Base-by-base conservation (phyloP, 2,888 invertebrate species). In the Ophion obscuratus region DNA sequence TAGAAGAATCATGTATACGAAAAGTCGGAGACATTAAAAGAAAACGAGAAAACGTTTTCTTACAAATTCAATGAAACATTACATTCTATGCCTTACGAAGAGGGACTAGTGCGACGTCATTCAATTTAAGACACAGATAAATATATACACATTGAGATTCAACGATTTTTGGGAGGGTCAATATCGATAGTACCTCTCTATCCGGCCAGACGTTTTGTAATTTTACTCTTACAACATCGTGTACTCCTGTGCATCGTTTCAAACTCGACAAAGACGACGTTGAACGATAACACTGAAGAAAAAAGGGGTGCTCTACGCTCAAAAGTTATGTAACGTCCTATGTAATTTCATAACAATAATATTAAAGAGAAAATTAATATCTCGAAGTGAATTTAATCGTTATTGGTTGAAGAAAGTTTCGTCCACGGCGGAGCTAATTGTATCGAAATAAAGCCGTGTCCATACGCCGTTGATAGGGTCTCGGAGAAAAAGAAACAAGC, bases 181-280 rank as follows among this genome's bases (percentile, higher is more conserved):
- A 84, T 84, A 85, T 89, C 89, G 87, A 88, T 89, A 89, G 91
- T 91, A 90, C 89, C 88, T 91, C 88, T 87, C 59, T 84, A 90
- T 92, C 92, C 91, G 90, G 90, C 92, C 91, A 91, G 87, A 81
- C 89, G 89, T 91, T 91, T 87, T 89, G 89, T 85, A 86, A 89
- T 86, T 57, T 68, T 85, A 64, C 87, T 90, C 88, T 75, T 91
- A 90, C 85, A 87, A 85, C 87, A 88, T 66, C 86, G 79, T 75
- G 77, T 83, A 87, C 77, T 83, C 80, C 82, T 79, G 76, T 86
- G 86, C 83, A 85, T 86, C 85, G 87, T 86, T 87, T 7, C 40
- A 83, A 87, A 44, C 71, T 79, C 44, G 59, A 70, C 53, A 24
- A 73, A 71, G 79, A 6, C 64, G 68, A 73, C 44, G 47, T 83